Evolutionary conservation across 2,113 vertebrate species (phyloP).

Genomic region (Tenebrosternarchus preto): DNA sequence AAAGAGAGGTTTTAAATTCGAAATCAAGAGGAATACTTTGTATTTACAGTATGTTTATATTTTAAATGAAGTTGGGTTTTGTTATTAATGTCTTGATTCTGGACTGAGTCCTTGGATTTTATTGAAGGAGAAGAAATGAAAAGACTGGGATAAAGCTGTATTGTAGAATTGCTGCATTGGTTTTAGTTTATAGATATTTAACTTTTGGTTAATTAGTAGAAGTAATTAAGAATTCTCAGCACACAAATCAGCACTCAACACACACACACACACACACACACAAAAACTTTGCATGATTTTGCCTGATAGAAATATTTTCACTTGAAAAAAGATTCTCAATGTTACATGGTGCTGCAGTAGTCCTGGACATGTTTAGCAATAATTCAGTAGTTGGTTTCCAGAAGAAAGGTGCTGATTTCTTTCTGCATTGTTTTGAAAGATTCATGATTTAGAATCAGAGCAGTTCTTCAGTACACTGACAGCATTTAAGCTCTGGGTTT

Average conservation of each 20-base stretch:
- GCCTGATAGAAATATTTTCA: too few relatives aligned
- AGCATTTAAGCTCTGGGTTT: slow-evolving; percentile 3
- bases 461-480: neutral
- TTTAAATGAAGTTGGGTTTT: too few relatives aligned
- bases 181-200: too few relatives aligned
- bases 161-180: neutral
- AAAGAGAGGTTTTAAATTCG: neutral
- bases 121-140: too few relatives aligned
- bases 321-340: too few relatives aligned
- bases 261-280: too few relatives aligned
- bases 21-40: too few relatives aligned
- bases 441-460: neutral
- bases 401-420: neutral
- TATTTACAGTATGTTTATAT: neutral
- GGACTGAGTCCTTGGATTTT: too few relatives aligned
- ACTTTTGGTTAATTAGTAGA: neutral
- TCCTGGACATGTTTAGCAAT: neutral
- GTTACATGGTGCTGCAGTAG: too few relatives aligned
- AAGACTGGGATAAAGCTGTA: too few relatives aligned
- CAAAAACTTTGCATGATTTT: too few relatives aligned
- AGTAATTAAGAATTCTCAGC: neutral
- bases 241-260: too few relatives aligned
- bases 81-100: neutral
- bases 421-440: neutral
- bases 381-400: neutral